Base-by-base conservation (phyloP, 1,140 invertebrate species). In the Leptonema lineaticorne region DNA sequence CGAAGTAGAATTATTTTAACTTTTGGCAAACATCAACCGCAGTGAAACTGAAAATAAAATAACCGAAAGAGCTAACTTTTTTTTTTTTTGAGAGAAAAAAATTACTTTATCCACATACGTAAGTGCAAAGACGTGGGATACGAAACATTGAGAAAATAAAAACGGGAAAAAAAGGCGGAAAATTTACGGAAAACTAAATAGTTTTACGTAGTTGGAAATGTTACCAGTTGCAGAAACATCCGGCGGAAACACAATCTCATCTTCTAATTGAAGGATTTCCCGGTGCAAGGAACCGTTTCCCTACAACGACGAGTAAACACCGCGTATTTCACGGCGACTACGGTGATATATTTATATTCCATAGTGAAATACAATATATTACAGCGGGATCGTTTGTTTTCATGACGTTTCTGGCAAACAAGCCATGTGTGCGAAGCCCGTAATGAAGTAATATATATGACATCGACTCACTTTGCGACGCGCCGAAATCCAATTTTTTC, bases 211-310 rank as follows among this genome's bases (percentile, higher is more conserved):
- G 14, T 33, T n/a, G 37, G 37, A 41, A 57, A 66, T 63, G 62
- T 37, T 46, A 66, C 58, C 65, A 72, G 68, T 69, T 72, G 70
- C 70, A 66, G 63, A 28, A 62, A 69, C 71, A 64, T 72, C 71
- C 71, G 71, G 20, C 64, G 71, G 71, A 72, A 72, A 68, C 71
- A 69, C 71, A 72, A 72, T 72, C 71, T 69, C 71, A 72, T 72
- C 68, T 63, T 72, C 68, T 72, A 72, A 72, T 72, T 72, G 71
- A 72, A 68, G 71, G 68, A 68, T 72, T 72, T 72, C 71, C 71
- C 68, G 68, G 53, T 72, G 64, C 68, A 68, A 69, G 67, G 70
- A 67, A 48, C 45, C 48, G 9, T 57, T 63, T 69, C 69, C 62
- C 67, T 65, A 28, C 64, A n/a, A n/a, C 46, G 41, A 66, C 48